Evolutionary conservation across 2,888 invertebrate species (phyloP).

Genomic region (Tenthredo notha): DNA sequence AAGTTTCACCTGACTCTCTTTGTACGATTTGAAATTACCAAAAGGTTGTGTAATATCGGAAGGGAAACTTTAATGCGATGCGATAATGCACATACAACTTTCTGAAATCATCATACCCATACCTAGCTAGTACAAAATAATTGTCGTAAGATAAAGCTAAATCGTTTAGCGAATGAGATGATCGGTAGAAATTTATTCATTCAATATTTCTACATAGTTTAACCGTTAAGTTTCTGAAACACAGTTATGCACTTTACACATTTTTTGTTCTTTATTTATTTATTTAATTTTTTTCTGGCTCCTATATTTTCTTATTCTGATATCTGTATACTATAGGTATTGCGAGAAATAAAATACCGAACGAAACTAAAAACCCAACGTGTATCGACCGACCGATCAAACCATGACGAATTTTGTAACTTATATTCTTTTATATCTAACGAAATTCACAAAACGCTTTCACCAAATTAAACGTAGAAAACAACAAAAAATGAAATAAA

Average conservation of each 20-base stretch:
- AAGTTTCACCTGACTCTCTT: constrained; percentile 1
- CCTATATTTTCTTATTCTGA: no score
- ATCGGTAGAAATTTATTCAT: background rate
- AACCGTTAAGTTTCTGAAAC: background rate
- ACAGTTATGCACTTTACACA: background rate
- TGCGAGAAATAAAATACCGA: background rate
- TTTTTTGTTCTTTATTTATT: background rate
- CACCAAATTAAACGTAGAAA: background rate
- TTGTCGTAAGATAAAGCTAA: background rate
- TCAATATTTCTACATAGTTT: background rate
- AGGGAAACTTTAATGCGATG: constrained; percentile 14
- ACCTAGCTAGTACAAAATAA: background rate
- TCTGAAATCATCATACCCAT: background rate
- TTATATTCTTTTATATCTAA: constrained; percentile 8
- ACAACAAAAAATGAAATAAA: background rate
- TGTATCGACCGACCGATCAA: background rate
- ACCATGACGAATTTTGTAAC: constrained; percentile 17
- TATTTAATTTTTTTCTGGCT: no score
- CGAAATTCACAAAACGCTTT: constrained; percentile 41
- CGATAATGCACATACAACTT: constrained; percentile 4
- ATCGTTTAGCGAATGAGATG: background rate
- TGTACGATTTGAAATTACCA: constrained; percentile 37
- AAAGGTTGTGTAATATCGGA: constrained; percentile 10
- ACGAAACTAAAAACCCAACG: background rate
- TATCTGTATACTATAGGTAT: background rate